These are phyloP conservation scores for Aporrectodea caliginosa DNA, from an alignment of 1,140 invertebrate species.

Conservation along the genomic window DNA sequence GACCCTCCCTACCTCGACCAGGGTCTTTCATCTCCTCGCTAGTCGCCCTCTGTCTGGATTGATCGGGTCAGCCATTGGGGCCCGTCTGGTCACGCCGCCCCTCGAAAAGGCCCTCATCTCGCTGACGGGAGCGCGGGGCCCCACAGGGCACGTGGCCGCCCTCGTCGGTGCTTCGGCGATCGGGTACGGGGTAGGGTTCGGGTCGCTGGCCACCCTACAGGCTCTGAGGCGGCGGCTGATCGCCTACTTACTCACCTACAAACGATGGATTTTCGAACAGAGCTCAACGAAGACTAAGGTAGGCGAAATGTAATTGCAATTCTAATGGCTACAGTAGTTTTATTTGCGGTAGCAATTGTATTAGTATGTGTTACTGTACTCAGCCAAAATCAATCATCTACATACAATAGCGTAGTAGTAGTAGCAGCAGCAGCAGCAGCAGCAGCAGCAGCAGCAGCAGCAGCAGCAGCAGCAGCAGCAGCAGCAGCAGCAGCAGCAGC, in stretches of 20 bases:
- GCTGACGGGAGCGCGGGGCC: background rate
- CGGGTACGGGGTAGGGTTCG: slow-evolving; percentile 11
- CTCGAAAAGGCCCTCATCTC: background rate
- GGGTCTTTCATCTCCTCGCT: background rate
- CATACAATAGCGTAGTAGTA: no score
- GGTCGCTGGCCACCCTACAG: background rate
- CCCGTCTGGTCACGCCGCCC: background rate
- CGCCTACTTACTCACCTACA: slow-evolving; percentile 12
- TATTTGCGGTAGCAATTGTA: no score
- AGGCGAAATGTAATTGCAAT: no score
- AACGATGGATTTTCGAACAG: slow-evolving; percentile 5
- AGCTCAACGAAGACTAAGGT: background rate
- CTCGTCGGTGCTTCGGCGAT: background rate
- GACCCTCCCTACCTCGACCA: background rate
- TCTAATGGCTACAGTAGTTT: no score
- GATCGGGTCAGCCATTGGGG: background rate
- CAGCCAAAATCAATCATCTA: no score
- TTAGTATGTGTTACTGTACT: no score
- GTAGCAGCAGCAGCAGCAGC: no score
- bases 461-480: no score
- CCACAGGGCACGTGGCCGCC: background rate
- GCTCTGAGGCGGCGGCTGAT: background rate
- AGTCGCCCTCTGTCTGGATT: background rate
- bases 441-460: no score
- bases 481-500: no score